These are phyloP conservation scores for Pungitius pungitius DNA, from an alignment of 2,113 vertebrate genomes.

Conservation along the genomic window DNA sequence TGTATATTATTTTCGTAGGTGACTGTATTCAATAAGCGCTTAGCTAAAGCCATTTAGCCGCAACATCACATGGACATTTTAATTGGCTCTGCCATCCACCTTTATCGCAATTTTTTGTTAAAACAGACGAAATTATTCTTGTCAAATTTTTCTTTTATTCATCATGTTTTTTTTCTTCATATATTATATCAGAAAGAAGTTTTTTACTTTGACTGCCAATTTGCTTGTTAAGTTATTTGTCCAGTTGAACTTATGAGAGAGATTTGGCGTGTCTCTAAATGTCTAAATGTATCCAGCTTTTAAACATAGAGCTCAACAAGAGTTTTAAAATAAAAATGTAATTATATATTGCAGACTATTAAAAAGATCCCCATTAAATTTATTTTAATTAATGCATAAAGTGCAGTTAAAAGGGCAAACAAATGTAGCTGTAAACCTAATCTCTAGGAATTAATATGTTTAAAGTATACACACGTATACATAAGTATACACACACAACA, in stretches of 20 bases:
- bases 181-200: background rate
- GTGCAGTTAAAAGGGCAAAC: background rate
- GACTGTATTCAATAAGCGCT: background rate
- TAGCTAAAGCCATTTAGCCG: background rate
- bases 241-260: constrained; percentile 13
- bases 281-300: constrained; percentile 14
- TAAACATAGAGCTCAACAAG: too few species aligned
- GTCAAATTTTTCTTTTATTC: background rate
- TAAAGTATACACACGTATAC: constrained; percentile 1
- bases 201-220: constrained; percentile 3
- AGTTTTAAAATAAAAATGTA: background rate
- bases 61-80: background rate
- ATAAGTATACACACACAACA: background rate
- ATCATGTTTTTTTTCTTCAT: too few species aligned
- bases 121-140: background rate
- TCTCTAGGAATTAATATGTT: background rate
- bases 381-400: background rate
- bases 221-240: constrained; percentile 15
- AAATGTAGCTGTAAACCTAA: background rate
- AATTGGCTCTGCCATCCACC: background rate
- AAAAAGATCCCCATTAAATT: background rate
- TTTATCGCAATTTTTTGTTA: background rate
- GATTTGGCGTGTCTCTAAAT: constrained; percentile 40
- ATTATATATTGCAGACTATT: background rate
- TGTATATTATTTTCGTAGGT: background rate